Conservation (phyloP, 2,797 vertebrate genomes). For the Chelidonichthys spinosus region DNA sequence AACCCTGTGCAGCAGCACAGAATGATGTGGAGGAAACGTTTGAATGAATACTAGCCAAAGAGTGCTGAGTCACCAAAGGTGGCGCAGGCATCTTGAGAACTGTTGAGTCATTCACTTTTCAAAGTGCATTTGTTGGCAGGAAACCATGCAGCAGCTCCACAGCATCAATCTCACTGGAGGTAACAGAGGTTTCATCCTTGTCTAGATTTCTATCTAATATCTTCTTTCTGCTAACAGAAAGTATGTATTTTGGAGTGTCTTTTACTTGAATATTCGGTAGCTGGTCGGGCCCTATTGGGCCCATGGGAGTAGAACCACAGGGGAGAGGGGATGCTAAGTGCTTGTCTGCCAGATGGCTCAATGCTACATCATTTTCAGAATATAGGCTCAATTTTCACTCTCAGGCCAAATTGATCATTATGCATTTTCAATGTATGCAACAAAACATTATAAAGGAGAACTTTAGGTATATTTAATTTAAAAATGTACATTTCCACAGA, state of each 20-base stretch:
- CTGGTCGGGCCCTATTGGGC: neutral
- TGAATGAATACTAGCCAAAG: neutral
- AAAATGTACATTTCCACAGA: neutral
- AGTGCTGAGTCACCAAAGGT: constrained; percentile 24
- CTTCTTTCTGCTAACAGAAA: neutral
- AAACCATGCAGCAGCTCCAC: neutral
- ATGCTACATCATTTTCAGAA: neutral
- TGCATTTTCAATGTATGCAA: neutral
- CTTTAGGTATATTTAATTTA: neutral
- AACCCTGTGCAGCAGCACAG: neutral
- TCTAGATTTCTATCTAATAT: neutral
- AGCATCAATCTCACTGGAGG: neutral
- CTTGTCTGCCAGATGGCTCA: neutral
- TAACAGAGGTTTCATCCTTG: neutral
- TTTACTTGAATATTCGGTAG: neutral
- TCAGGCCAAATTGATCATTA: neutral
- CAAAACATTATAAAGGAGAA: neutral
- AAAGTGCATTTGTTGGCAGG: constrained; percentile 19
- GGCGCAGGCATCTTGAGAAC: constrained; percentile 16
- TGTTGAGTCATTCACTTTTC: constrained; percentile 40
- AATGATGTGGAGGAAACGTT: constrained; percentile 1
- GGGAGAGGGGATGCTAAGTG: neutral
- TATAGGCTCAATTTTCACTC: neutral
- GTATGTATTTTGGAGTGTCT: neutral
- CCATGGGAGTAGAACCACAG: neutral